Evolutionary conservation across 2,113 vertebrate species (phyloP), one percentile per base, ranked within the genome.

Genomic region (Pelodiscus sinensis): DNA sequence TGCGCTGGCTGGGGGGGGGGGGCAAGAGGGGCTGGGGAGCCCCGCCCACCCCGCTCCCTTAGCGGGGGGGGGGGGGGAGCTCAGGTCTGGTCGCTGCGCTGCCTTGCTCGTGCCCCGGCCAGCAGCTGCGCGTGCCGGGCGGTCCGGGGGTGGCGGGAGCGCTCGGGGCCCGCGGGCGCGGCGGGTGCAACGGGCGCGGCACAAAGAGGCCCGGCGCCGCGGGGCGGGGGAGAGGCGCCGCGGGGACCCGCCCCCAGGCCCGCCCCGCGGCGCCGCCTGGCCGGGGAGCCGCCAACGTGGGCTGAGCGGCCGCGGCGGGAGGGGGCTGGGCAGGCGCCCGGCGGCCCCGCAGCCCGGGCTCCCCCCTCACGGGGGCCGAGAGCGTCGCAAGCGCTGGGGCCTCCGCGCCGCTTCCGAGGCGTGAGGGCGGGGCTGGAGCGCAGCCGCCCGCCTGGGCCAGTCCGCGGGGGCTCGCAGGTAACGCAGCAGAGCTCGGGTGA

Each of bases 151-250:
- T 52, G 35, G 11, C 31, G 2, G 52, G 16, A n/a, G 38, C 25
- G 54, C 81, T 51, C 58, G 29, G 60, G 38, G 38, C 38, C 38
- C 38, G 38, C 38, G 38, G 38, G 4, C 8, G 62, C 60, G 18
- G 50, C 60, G 62, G 81, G 38, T 13, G 44, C 44, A 14, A 27
- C 77, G 8, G 14, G 12, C 50, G 56, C 51, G 4, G 90, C 87
- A 94, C 93, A 94, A 93, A 94, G 88, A 83, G 27, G 71, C 81
- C 79, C 18, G 8, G 38, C 35, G 6, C 25, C 4, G 31, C 51
- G 52, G 80, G 60, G 60, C 31, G 55, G 80, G 54, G 58, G 55
- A 38, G 27, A 24, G 27, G n/a, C 57, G 80, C n/a, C 29, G 55
- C 9, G 58, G 14, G 22, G 35, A 7, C 51, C 8, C 52, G 71